phyloP scores from a whole-genome alignment of 92 coral and sea anemone genomes.

The Isaurus tuberculatus region DNA sequence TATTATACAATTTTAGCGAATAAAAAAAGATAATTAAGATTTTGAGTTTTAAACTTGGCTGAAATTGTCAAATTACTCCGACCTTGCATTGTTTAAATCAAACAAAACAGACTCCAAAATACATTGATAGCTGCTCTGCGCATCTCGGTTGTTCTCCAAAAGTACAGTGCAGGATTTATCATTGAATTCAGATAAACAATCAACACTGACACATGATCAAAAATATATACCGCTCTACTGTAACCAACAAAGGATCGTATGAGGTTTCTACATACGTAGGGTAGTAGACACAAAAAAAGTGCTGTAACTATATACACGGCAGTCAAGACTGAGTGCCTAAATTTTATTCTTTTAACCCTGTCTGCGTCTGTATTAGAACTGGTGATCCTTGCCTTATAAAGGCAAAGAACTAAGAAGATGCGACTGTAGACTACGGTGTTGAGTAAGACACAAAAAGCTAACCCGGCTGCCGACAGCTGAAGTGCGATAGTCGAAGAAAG shows the following conservation, averaged over 20 bases:
- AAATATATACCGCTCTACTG: conserved; percentile 2
- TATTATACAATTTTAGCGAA: too few relatives aligned
- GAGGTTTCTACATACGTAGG: conserved; percentile 29
- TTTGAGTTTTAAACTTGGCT: too few relatives aligned
- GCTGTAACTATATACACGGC: conserved; percentile 27
- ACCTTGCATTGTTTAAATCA: too few relatives aligned
- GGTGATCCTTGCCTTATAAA: background rate
- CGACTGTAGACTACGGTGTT: background rate
- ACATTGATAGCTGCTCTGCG: conserved; percentile 16
- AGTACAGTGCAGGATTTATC: conserved; percentile 27
- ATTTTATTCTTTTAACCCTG: background rate
- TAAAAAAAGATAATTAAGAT: too few relatives aligned
- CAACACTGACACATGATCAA: conserved; percentile 31
- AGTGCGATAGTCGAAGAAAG: background rate
- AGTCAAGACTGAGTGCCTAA: conserved; percentile 11
- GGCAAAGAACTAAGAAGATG: background rate
- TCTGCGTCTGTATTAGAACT: background rate
- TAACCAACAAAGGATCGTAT: conserved; percentile 23
- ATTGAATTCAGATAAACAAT: conserved; percentile 20
- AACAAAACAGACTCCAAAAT: conserved; percentile 2
- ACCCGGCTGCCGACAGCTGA: background rate
- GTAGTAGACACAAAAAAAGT: conserved; percentile 2
- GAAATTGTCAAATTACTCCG: too few relatives aligned
- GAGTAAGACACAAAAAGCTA: conserved; percentile 12
- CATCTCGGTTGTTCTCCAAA: conserved; percentile 34